Evolutionary conservation across 2,888 invertebrate genomes (phyloP).

Genomic region (Parthenolecanium corni): DNA sequence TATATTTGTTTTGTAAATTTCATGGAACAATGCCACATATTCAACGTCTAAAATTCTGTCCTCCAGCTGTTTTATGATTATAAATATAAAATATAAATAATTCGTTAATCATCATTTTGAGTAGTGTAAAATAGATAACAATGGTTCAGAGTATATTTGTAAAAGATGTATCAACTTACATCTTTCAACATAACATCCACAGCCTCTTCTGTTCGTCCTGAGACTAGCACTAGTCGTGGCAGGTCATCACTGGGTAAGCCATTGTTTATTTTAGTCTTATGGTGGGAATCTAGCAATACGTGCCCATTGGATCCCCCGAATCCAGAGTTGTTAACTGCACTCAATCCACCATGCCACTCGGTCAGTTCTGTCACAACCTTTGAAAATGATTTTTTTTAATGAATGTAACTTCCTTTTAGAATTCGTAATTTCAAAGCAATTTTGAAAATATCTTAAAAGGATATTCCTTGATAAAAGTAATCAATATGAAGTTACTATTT

Average conservation of each 20-base stretch:
- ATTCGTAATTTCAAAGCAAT: too few species aligned
- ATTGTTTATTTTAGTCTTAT: constrained; percentile 9
- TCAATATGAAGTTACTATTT: background rate
- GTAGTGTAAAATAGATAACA: background rate
- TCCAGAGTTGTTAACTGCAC: constrained; percentile 39
- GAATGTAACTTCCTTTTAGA: too few species aligned
- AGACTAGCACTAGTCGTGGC: constrained; percentile 33
- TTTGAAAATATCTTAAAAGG: too few species aligned
- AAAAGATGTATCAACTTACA: too few species aligned
- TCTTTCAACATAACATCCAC: constrained; percentile 35
- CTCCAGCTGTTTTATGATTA: constrained; percentile 37
- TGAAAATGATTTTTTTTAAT: too few species aligned
- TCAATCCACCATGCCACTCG: constrained; percentile 41
- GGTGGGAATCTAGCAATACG: constrained; percentile 27
- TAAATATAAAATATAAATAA: background rate
- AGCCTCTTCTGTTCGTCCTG: constrained; percentile 31
- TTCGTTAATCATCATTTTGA: background rate
- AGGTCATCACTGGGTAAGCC: constrained; percentile 33
- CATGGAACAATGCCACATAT: constrained; percentile 48
- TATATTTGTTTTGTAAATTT: constrained; percentile 40
- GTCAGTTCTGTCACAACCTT: constrained; percentile 34
- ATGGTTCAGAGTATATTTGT: too few species aligned
- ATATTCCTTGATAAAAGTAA: too few species aligned
- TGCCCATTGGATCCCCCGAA: constrained; percentile 28
- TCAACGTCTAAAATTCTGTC: constrained; percentile 51